A percentile compares a stretch with the other conserved stretches of the same genome.
phyloP scores from a whole-genome alignment of 2,113 vertebrate species.

The Gymnobelideus leadbeateri region DNA sequence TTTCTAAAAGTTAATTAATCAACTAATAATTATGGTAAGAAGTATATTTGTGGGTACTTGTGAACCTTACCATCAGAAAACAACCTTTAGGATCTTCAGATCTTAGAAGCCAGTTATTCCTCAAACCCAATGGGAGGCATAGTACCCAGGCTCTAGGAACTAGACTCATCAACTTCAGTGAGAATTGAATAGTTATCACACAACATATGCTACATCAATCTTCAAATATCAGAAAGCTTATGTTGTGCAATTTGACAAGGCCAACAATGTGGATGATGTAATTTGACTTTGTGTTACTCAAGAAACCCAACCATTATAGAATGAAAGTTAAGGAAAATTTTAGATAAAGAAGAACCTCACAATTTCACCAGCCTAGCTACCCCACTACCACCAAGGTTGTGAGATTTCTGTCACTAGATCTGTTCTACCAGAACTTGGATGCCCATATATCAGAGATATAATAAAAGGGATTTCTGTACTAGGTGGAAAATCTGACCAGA shows the following conservation, averaged over 20 bases:
- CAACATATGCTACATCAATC: not conserved
- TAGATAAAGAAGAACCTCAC: not conserved
- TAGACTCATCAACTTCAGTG: not conserved
- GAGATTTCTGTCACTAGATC: no score
- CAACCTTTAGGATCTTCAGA: not conserved
- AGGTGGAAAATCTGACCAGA: not conserved
- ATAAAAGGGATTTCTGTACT: not conserved
- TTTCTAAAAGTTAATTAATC: not conserved
- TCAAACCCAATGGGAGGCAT: not conserved
- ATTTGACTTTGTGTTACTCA: not conserved
- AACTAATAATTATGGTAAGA: not conserved
- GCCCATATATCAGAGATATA: not conserved
- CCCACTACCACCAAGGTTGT: not conserved
- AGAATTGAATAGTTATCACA: not conserved
- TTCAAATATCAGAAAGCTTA: not conserved
- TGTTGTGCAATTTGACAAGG: not conserved
- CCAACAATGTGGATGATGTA: not conserved
- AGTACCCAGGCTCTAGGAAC: not conserved
- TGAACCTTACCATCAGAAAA: not conserved
- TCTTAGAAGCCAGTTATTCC: not conserved
- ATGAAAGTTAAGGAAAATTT: no score
- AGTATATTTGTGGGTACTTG: no score
- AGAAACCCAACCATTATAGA: not conserved
- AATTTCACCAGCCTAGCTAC: not conserved
- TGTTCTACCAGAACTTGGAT: not conserved